phyloP scores from a whole-genome alignment of 2,888 invertebrate genomes.

The Athripsodes cinereus region DNA sequence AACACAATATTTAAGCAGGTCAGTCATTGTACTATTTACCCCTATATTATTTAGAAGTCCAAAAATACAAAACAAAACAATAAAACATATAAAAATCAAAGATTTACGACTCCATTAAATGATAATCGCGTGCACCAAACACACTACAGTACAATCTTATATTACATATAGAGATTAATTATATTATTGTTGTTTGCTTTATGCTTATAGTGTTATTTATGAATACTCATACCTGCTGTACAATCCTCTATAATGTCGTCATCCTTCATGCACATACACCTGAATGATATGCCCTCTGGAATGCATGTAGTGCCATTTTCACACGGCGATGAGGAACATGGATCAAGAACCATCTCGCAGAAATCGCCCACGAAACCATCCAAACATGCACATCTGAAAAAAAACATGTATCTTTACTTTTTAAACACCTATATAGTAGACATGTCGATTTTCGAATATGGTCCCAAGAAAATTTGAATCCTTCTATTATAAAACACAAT shows the following conservation, averaged over 20 bases:
- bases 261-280: constrained; percentile 19
- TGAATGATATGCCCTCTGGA: constrained; percentile 28
- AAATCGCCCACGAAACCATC: constrained; percentile 63
- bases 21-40: too few species aligned
- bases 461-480: too few species aligned
- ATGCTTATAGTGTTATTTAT: too few species aligned
- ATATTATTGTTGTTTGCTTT: not conserved
- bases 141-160: not conserved
- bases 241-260: constrained; percentile 21
- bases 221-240: constrained; percentile 12
- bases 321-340: constrained; percentile 74
- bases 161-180: too few species aligned
- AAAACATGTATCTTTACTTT: not conserved
- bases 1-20: too few species aligned
- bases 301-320: constrained; percentile 60
- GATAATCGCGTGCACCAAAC: not conserved
- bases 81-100: not conserved
- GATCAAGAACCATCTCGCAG: constrained; percentile 69
- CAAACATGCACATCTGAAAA: constrained; percentile 51
- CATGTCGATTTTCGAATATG: too few species aligned
- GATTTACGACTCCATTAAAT: not conserved
- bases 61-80: not conserved
- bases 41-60: too few species aligned
- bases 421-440: not conserved
- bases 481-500: constrained; percentile 1